Evolutionary conservation across 2,113 vertebrate species (phyloP).

Genomic region (Phalacrocorax brasilianus): DNA sequence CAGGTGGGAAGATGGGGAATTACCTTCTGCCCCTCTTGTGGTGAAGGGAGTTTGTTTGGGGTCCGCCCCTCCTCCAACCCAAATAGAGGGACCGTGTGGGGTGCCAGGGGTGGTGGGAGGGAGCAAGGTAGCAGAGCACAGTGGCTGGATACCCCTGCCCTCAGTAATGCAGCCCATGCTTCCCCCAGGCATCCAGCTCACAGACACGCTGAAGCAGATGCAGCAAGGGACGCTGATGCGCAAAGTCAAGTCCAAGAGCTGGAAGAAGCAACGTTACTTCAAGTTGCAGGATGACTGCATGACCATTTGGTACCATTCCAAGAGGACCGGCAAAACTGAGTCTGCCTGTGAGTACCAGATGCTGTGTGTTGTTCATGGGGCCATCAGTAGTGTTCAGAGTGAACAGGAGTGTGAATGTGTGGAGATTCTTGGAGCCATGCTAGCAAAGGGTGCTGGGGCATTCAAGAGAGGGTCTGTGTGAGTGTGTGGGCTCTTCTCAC

Average conservation of each 20-base stretch:
- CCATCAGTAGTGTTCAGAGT: background rate
- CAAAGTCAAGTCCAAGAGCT: constrained; percentile 90
- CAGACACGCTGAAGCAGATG: constrained; percentile 84
- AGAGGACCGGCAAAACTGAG: constrained; percentile 81
- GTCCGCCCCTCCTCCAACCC: rapidly evolving
- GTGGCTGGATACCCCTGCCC: background rate
- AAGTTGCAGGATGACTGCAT: constrained; percentile 88
- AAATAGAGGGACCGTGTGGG: background rate
- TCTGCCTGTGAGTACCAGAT: constrained; percentile 83
- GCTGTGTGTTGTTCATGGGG: background rate
- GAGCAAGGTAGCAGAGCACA: rapidly evolving
- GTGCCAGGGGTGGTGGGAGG: background rate
- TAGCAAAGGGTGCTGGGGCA: background rate
- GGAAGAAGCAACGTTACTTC: constrained; percentile 91
- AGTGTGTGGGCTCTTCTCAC: background rate
- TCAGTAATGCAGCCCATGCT: background rate
- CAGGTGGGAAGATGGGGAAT: background rate
- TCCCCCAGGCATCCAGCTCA: constrained; percentile 78
- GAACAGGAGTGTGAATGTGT: background rate
- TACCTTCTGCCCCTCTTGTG: background rate
- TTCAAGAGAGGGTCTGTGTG: background rate
- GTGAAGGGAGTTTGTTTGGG: background rate
- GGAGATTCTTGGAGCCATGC: background rate
- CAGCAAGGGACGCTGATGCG: constrained; percentile 84
- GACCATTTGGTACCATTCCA: constrained; percentile 92